Evolutionary conservation across 64 coral and sea anemone genomes (phyloP), one percentile per base, ranked within the genome.

Genomic region (Catalaphyllia jardinei): DNA sequence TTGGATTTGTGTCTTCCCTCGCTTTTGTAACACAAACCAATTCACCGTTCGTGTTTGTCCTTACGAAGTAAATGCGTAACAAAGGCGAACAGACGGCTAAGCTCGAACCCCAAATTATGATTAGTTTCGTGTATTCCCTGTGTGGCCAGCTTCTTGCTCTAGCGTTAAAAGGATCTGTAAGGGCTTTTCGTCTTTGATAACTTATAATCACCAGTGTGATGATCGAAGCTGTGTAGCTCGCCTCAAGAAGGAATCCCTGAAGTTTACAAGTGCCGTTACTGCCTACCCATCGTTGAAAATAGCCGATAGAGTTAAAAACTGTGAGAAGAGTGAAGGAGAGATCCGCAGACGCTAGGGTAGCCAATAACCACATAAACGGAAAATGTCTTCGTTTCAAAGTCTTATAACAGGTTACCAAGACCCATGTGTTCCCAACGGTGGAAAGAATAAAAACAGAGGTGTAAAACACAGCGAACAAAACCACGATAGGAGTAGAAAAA

Each of bases 261-360:
- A 83, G 49, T 59, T 90, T 90, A 76, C 88, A 82, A 10, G 78
- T 60, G 52, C 52, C 55, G 13, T 82, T 29, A 4, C 88, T 78
- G 25, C 78, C 88, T 24, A 83, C 12, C 88, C 78, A 90, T 17
- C 12, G 73, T 12, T 30, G 33, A 13, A 35, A 39, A 51, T 54
- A 89, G 24, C 75, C 31, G 24, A 80, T 46, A 24, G 24, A 15
- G 25, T 84, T 82, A 11, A 84, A 91, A 71, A 75, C 54, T 20
- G 65, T 74, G 15, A 77, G 60, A 79, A 86, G 18, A 3, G 74
- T 76, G 72, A 87, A 86, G 49, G 54, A 29, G 22, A 92, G 69
- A 86, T 87, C 90, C 20, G 90, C 90, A 25, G 60, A 33, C 4
- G 90, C 82, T 35, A 92, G 49, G 74, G 86, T 92, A 55, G 73